Evolutionary conservation across 2,113 vertebrate species (phyloP), one percentile per base, ranked within the genome.

Genomic region (Cyanoderma ruficeps): DNA sequence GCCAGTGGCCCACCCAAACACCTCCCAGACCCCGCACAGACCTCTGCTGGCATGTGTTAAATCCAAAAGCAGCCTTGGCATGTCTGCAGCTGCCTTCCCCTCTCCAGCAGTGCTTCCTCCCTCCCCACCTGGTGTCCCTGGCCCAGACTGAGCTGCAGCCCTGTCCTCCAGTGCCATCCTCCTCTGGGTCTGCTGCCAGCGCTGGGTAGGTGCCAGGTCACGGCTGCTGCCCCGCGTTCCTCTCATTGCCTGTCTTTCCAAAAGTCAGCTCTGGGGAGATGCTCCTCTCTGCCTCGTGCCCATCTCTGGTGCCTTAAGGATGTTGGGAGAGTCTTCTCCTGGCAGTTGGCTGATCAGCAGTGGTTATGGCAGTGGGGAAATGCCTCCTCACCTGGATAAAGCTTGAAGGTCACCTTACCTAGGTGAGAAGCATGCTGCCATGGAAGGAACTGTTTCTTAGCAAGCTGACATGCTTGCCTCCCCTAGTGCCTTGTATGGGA

Each of bases 21-120:
- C 17, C 21, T 22, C 41, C 6, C 3, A 25, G 44, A 15, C 10
- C 15, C 47, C 0, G 3, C 47, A 42, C 37, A 49, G 46, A 56
- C 3, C 13, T 65, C 47, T 79, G 56, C 44, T 4, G 19, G 41
- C 12, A 5, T 3, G 15, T 20, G n/a, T 64, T 85, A 86, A 94
- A 76, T 93, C 57, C 10, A 1, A 83, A 92, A 89, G 71, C 79
- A 83, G 82, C 82, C 57, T 61, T 93, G 82, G 88, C 72, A 89
- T 78, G 76, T 80, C 56, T 88, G 94, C 86, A 93, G 94, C 95
- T 92, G 75, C 86, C 53, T 92, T 86, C 47, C 47, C 35, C 35
- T 80, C 70, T 30, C 88, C 1, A 19, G 67, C 94, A 91, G 92
- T 49, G 65, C 70, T 92, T 71, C 59, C 53, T 70, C 74, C 80